Evolutionary conservation across 2,888 invertebrate genomes (phyloP).

Genomic region (Oscheius sp.): DNA sequence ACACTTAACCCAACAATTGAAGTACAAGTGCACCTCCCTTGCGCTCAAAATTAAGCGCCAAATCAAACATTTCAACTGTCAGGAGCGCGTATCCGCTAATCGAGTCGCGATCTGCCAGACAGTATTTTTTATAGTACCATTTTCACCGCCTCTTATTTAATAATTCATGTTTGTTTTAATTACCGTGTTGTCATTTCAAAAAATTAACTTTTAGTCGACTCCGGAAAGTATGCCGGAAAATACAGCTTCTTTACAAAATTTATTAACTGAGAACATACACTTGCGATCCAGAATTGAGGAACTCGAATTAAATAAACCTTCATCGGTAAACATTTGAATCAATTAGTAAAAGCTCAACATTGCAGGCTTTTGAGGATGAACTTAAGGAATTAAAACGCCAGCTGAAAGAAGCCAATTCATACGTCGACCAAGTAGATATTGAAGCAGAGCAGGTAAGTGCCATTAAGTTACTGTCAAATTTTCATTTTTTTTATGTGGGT

Average conservation of each 20-base stretch:
- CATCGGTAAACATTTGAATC: background rate
- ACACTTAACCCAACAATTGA: background rate
- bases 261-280: slow-evolving; percentile 14
- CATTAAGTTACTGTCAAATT: background rate
- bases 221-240: slow-evolving; percentile 20
- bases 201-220: slow-evolving; percentile 23
- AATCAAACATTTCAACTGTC: slow-evolving; percentile 26
- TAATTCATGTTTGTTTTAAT: slow-evolving; percentile 3
- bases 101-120: background rate
- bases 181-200: background rate
- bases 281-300: slow-evolving; percentile 18
- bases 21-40: slow-evolving; percentile 12
- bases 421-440: slow-evolving; percentile 49
- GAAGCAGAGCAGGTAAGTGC: slow-evolving; percentile 49
- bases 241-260: slow-evolving; percentile 15
- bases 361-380: slow-evolving; percentile 26
- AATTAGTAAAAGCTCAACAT: too few relatives aligned
- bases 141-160: background rate
- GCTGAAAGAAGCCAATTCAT: slow-evolving; percentile 43
- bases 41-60: slow-evolving; percentile 6
- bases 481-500: background rate
- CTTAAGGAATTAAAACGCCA: slow-evolving; percentile 32
- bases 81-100: background rate
- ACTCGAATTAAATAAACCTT: slow-evolving; percentile 1
- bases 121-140: slow-evolving; percentile 8